Evolutionary conservation across 1,140 invertebrate species (phyloP).

Genomic region (Lasioglossum baleicum): DNA sequence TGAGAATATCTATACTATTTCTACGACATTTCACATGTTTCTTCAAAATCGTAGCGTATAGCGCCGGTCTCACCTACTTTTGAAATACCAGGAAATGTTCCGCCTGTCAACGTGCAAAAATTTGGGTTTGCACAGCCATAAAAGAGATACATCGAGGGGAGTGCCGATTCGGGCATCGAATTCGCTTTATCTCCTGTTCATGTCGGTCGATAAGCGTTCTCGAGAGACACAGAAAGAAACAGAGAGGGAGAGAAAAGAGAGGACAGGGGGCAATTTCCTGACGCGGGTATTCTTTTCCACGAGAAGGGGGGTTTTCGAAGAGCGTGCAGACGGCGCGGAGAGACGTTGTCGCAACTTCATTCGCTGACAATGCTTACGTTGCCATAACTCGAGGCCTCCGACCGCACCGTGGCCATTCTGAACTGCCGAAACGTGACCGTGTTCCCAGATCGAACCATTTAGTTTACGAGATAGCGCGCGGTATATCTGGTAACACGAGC

Average conservation of each 20-base stretch:
- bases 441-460: slow-evolving; percentile 26
- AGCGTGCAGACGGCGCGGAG: background rate
- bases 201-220: background rate
- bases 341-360: background rate
- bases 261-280: slow-evolving; percentile 12
- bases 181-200: background rate
- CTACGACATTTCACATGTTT: too few relatives aligned
- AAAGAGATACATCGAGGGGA: background rate
- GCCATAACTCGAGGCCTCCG: slow-evolving; percentile 14
- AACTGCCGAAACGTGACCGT: slow-evolving; percentile 30
- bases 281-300: slow-evolving; percentile 16
- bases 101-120: too few relatives aligned
- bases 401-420: background rate
- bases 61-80: too few relatives aligned
- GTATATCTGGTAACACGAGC: slow-evolving; percentile 16
- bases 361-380: slow-evolving; percentile 39
- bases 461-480: slow-evolving; percentile 27
- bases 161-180: background rate
- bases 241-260: background rate
- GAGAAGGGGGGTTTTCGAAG: background rate
- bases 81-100: too few relatives aligned
- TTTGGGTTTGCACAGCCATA: too few relatives aligned
- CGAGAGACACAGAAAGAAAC: too few relatives aligned
- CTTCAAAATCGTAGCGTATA: too few relatives aligned
- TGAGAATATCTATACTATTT: too few relatives aligned